These are phyloP conservation scores for Thalassaphorura encarpata DNA, from an alignment of 1,140 invertebrate species.

Conservation along the genomic window DNA sequence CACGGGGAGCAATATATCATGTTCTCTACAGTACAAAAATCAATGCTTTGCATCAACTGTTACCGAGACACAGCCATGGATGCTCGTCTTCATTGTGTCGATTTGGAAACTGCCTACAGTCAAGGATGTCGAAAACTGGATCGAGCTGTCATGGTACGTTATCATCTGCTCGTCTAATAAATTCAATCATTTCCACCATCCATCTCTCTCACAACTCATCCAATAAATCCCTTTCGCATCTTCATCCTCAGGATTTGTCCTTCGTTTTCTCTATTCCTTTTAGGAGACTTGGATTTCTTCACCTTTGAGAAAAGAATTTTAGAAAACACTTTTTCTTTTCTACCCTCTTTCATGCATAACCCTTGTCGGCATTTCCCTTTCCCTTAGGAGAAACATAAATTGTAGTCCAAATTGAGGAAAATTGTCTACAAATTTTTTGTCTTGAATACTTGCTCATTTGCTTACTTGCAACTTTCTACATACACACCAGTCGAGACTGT, in stretches of 20 bases:
- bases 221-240: neutral
- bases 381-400: too few relatives aligned
- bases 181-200: conserved; percentile 26
- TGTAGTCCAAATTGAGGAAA: too few relatives aligned
- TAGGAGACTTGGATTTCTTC: too few relatives aligned
- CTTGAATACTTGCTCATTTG: too few relatives aligned
- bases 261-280: neutral
- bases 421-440: too few relatives aligned
- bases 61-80: conserved; percentile 56
- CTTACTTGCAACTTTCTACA: too few relatives aligned
- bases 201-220: neutral
- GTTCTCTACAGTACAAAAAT: conserved; percentile 55
- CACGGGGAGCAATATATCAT: conserved; percentile 62
- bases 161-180: conserved; percentile 14
- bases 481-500: too few relatives aligned
- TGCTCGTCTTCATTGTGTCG: conserved; percentile 53
- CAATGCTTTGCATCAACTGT: conserved; percentile 59
- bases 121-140: conserved; percentile 57
- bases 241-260: neutral
- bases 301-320: too few relatives aligned
- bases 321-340: too few relatives aligned
- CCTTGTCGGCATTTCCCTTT: too few relatives aligned
- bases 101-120: conserved; percentile 59
- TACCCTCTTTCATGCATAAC: too few relatives aligned
- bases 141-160: conserved; percentile 42